Conservation (phyloP, 1,140 invertebrate genomes). For the Leptoteleia sp. region DNA sequence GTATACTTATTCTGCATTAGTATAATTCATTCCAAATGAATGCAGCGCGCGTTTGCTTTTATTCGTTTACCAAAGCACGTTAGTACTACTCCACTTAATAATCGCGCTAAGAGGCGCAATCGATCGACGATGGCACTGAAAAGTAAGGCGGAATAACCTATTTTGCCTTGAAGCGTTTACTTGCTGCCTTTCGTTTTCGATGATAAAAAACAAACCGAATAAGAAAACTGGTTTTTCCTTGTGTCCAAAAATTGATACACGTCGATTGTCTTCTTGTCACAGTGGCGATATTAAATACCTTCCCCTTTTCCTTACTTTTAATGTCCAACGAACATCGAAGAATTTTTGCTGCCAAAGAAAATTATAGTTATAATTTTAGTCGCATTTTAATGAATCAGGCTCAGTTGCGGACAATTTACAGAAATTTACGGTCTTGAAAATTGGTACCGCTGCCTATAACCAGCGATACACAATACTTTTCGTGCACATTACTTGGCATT, state of each 20-base stretch:
- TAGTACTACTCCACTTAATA: conserved; percentile 58
- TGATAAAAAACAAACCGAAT: conserved; percentile 24
- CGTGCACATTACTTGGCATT: conserved; percentile 19
- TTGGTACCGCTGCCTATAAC: conserved; percentile 6
- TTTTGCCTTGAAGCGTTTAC: conserved; percentile 52
- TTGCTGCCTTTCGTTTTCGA: conserved; percentile 31
- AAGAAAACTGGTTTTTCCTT: neutral
- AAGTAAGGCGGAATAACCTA: conserved; percentile 63
- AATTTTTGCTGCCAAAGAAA: neutral
- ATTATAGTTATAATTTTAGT: conserved; percentile 11
- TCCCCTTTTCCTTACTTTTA: conserved; percentile 13
- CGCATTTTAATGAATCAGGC: conserved; percentile 23
- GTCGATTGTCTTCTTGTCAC: no score
- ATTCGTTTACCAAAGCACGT: conserved; percentile 39
- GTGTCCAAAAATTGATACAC: conserved; percentile 5
- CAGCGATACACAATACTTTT: conserved; percentile 12
- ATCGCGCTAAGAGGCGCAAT: conserved; percentile 57
- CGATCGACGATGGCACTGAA: conserved; percentile 62
- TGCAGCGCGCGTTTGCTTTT: conserved; percentile 42
- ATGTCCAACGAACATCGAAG: neutral
- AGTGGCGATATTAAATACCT: no score
- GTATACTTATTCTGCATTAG: neutral
- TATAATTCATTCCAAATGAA: conserved; percentile 39
- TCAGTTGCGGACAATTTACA: conserved; percentile 1
- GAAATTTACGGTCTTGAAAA: conserved; percentile 24